Evolutionary conservation across 2,113 vertebrate genomes (phyloP), one percentile per base, ranked within the genome.

Genomic region (Stegastes partitus): DNA sequence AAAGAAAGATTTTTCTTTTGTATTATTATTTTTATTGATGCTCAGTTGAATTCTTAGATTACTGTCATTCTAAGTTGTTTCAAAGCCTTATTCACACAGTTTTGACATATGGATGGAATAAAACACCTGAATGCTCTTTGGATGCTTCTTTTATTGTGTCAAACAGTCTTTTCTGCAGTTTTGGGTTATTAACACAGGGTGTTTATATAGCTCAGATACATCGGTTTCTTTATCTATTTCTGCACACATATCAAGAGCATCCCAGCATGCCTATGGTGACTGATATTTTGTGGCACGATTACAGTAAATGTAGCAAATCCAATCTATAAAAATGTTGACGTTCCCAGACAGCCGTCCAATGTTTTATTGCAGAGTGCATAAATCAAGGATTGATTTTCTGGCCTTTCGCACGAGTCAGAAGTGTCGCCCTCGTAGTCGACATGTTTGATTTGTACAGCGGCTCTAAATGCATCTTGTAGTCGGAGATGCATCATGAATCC

Each of bases 31-130:
- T n/a, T n/a, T n/a, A n/a, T n/a, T n/a, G n/a, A n/a, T n/a, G n/a
- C n/a, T n/a, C n/a, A n/a, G n/a, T n/a, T n/a, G n/a, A n/a, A n/a
- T 56, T 77, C 54, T 72, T 68, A 61, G 68, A 71, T 75, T 75
- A 42, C 56, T 61, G 56, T 42, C 45, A 44, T 31, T 63, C 15
- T 1, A 58, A 25, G 1, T 65, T 54, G 10, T 64, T 78, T 67
- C 6, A 62, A 70, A 79, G 25, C 49, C 74, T 71, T 31, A 56
- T 53, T 2, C 51, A 68, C 7, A 42, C 4, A 64, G 15, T 73
- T 80, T 74, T 74, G 22, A 4, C 55, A 55, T 7, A 31, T 67
- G 12, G 69, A 79, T 70, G 10, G 56, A 83, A 76, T 77, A 61
- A 73, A 79, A 51, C 39, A 6, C 10, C 16, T 25, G 7, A n/a